phyloP scores from a whole-genome alignment of 2,797 vertebrate genomes.

The Apogon hyalosoma region DNA sequence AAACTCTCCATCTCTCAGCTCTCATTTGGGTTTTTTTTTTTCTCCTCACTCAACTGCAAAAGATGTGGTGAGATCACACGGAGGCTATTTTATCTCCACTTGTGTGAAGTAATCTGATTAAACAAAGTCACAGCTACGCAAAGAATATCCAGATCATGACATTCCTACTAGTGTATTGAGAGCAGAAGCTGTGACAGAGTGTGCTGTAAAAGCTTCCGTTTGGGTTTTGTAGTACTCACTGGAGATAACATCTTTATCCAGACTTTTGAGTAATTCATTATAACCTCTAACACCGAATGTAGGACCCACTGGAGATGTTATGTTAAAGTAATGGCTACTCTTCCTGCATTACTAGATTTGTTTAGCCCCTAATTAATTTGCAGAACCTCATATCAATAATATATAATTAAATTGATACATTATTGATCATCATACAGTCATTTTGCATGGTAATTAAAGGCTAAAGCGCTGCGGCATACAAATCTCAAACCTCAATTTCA shows the following conservation, averaged over 20 bases:
- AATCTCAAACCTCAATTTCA: constrained; percentile 73
- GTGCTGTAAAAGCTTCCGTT: constrained; percentile 15
- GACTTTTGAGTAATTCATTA: constrained; percentile 25
- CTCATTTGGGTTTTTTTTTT: constrained; percentile 55
- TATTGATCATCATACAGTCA: constrained; percentile 74
- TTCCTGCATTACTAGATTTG: constrained; percentile 33
- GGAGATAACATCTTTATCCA: constrained; percentile 28
- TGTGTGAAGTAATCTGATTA: constrained; percentile 71
- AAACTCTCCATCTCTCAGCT: constrained; percentile 61
- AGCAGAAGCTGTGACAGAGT: constrained; percentile 26
- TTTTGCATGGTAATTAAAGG: constrained; percentile 72
- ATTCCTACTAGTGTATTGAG: constrained; percentile 35
- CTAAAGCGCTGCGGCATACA: constrained; percentile 70
- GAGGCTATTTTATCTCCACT: constrained; percentile 62
- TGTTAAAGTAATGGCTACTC: constrained; percentile 42
- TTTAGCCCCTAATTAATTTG: constrained; percentile 69
- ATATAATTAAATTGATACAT: constrained; percentile 78
- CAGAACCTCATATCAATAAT: constrained; percentile 68
- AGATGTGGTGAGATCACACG: constrained; percentile 59
- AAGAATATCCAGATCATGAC: constrained; percentile 45
- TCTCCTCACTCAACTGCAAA: constrained; percentile 48
- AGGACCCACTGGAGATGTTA: constrained; percentile 31
- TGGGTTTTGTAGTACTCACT: constrained; percentile 30
- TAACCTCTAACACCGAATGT: constrained; percentile 28
- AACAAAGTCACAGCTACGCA: constrained; percentile 51